A percentile compares a stretch with the other conserved stretches of the same genome.
These are phyloP conservation scores for Aplochiton taeniatus DNA, from an alignment of 2,797 vertebrate species.

Conservation along the genomic window DNA sequence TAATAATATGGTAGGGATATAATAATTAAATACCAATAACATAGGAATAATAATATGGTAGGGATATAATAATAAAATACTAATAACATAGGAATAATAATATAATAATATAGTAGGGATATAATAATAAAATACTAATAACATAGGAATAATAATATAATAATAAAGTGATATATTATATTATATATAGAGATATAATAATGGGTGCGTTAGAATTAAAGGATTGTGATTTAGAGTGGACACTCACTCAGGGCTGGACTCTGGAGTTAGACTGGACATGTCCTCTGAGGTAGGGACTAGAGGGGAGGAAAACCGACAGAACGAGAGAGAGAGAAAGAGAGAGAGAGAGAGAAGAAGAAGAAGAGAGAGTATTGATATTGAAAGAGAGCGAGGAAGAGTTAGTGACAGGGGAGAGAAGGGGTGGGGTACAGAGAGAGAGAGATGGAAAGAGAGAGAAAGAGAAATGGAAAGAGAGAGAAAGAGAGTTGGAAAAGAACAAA, in stretches of 20 bases:
- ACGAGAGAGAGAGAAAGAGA: neutral
- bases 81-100: too few species aligned
- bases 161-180: too few species aligned
- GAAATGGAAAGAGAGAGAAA: neutral
- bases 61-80: too few species aligned
- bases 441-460: conserved; percentile 6
- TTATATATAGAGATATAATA: neutral
- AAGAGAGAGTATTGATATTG: neutral
- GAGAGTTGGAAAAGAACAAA: neutral
- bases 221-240: neutral
- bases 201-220: neutral
- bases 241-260: conserved; percentile 93
- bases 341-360: conserved; percentile 6
- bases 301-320: conserved; percentile 10
- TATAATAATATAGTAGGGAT: too few species aligned
- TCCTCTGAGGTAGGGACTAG: conserved; percentile 90
- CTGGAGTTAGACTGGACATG: conserved; percentile 93
- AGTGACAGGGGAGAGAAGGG: neutral
- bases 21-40: too few species aligned
- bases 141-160: too few species aligned
- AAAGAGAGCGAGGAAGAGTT: neutral
- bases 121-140: too few species aligned
- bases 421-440: neutral
- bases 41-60: too few species aligned
- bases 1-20: too few species aligned